Conservation (phyloP, 2,888 invertebrate species). For the Drosophila antonietae region DNA sequence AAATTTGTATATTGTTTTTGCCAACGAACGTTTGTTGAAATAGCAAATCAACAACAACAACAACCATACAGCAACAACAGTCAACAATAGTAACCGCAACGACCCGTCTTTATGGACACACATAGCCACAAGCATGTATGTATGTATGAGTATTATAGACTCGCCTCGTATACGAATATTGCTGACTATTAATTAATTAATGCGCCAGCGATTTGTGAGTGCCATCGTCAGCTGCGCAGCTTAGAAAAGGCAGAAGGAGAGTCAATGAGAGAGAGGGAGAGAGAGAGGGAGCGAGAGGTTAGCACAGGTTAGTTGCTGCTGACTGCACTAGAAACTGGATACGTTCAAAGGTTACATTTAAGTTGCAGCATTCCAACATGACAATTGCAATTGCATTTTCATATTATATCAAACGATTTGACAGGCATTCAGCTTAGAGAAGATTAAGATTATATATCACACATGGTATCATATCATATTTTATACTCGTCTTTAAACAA, state of each 20-base stretch:
- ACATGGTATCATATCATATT: no score
- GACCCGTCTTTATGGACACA: conserved; percentile 11
- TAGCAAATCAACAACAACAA: conserved; percentile 26
- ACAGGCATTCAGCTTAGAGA: neutral
- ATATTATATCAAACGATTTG: conserved; percentile 3
- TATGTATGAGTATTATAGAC: neutral
- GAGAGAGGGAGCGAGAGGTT: neutral
- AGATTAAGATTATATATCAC: neutral
- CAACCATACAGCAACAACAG: neutral
- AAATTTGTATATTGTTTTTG: conserved; percentile 51
- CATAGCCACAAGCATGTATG: neutral
- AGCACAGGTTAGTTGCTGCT: neutral
- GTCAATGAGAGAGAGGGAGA: neutral
- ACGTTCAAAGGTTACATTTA: conserved; percentile 7
- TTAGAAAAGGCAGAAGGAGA: neutral
- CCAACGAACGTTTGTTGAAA: conserved; percentile 24
- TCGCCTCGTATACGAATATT: conserved; percentile 23
- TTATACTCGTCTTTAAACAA: no score
- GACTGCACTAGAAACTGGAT: conserved; percentile 24
- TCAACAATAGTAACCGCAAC: conserved; percentile 26
- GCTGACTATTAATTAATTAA: conserved; percentile 69
- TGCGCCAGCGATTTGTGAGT: conserved; percentile 49
- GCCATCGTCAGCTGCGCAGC: conserved; percentile 35
- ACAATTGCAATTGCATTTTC: conserved; percentile 21
- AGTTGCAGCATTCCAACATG: conserved; percentile 11